Conservation (phyloP, 2,888 invertebrate species). For the Cactoblastis cactorum region DNA sequence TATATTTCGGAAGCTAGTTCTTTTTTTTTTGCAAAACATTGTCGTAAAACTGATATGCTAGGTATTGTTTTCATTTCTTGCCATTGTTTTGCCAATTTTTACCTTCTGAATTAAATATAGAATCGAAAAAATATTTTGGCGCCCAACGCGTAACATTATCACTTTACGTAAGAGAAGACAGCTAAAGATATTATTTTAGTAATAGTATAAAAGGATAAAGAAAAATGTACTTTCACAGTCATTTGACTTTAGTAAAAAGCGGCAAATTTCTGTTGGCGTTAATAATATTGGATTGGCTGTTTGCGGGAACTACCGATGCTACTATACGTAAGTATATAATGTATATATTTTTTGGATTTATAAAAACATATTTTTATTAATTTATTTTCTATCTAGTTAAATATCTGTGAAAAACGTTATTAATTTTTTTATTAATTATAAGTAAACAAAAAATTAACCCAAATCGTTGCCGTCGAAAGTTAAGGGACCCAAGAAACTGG, state of each 20-base stretch:
- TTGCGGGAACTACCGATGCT: slow-evolving; percentile 57
- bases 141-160: slow-evolving; percentile 34
- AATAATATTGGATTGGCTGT: slow-evolving; percentile 62
- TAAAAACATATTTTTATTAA: too few species aligned
- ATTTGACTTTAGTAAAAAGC: slow-evolving; percentile 41
- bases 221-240: slow-evolving; percentile 35
- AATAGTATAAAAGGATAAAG: neutral
- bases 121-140: slow-evolving; percentile 25
- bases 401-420: too few species aligned
- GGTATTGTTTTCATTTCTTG: neutral
- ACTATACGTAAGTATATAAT: slow-evolving; percentile 54
- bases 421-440: too few species aligned
- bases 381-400: too few species aligned
- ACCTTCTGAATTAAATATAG: neutral
- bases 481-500: too few species aligned
- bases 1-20: slow-evolving; percentile 27
- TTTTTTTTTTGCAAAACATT: slow-evolving; percentile 21
- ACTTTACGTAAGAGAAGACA: neutral
- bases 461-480: too few species aligned
- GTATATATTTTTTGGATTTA: neutral
- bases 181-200: neutral
- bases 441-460: too few species aligned
- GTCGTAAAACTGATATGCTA: slow-evolving; percentile 1
- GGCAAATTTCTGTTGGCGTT: slow-evolving; percentile 53
- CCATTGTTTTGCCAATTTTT: slow-evolving; percentile 1